Conservation (phyloP, 1,140 invertebrate genomes). For the Drosophila dunni region DNA sequence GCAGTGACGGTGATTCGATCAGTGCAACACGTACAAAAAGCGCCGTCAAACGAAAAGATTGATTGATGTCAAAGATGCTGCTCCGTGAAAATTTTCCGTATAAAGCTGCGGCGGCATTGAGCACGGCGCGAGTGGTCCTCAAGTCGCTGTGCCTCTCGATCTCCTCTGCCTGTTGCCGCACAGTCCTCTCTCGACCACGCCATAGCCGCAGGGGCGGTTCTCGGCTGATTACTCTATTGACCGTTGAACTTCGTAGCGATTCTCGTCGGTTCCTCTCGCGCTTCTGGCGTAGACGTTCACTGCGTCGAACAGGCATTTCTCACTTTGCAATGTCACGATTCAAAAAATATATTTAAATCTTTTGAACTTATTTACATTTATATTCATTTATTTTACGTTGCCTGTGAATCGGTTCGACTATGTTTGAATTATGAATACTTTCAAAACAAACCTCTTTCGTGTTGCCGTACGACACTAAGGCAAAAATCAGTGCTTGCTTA, state of each 20-base stretch:
- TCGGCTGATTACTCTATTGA: too few relatives aligned
- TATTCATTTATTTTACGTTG: not conserved
- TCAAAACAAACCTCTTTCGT: not conserved
- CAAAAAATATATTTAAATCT: not conserved
- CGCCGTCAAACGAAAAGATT: too few relatives aligned
- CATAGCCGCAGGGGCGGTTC: not conserved
- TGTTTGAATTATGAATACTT: not conserved
- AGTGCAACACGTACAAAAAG: constrained; percentile 1
- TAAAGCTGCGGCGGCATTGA: not conserved
- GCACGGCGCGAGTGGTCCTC: not conserved
- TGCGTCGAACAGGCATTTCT: constrained; percentile 17
- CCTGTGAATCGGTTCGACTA: not conserved
- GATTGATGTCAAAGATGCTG: too few relatives aligned
- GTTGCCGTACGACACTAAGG: too few relatives aligned
- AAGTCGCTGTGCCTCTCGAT: not conserved
- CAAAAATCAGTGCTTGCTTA: not conserved
- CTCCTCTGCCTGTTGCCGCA: too few relatives aligned
- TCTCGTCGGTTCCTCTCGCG: not conserved
- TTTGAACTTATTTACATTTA: not conserved
- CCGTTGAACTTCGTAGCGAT: too few relatives aligned
- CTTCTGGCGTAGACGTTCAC: constrained; percentile 4
- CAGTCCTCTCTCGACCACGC: not conserved
- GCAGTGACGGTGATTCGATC: constrained; percentile 18
- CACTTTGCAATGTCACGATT: not conserved
- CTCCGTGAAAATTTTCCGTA: not conserved